Percentiles rank a stretch among this genome's conserved stretches.
These are phyloP conservation scores for Cenopis cana DNA, from an alignment of 2,888 invertebrate genomes.

Conservation along the genomic window DNA sequence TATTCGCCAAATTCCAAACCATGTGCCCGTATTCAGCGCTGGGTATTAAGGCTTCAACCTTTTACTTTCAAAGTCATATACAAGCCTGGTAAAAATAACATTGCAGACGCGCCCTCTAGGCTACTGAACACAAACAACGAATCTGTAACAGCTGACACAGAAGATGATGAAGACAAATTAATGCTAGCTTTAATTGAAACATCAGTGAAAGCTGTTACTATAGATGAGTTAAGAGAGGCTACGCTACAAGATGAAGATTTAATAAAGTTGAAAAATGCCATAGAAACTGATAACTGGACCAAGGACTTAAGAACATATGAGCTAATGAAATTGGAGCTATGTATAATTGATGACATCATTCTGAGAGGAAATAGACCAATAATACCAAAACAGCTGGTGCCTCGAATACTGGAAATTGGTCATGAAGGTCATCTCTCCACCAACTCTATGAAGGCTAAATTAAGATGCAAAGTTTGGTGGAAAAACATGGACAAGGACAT, in stretches of 20 bases:
- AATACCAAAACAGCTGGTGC: constrained; percentile 24
- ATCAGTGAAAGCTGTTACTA: constrained; percentile 10
- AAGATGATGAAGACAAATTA: constrained; percentile 18
- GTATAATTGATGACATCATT: constrained; percentile 19
- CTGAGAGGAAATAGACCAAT: constrained; percentile 37
- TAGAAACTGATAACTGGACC: constrained; percentile 32
- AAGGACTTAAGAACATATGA: constrained; percentile 37
- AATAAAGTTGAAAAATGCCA: constrained; percentile 9
- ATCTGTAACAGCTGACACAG: not conserved
- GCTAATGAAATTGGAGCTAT: constrained; percentile 34
- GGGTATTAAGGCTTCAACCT: constrained; percentile 37
- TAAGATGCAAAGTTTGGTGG: constrained; percentile 44
- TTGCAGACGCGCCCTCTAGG: constrained; percentile 34
- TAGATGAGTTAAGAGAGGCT: constrained; percentile 25
- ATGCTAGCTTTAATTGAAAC: constrained; percentile 1
- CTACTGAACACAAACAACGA: constrained; percentile 13
- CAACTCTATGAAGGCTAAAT: constrained; percentile 32
- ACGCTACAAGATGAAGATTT: constrained; percentile 23
- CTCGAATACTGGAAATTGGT: constrained; percentile 24
- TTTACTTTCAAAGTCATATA: constrained; percentile 38
- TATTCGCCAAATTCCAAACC: constrained; percentile 28
- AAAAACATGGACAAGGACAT: constrained; percentile 36
- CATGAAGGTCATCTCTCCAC: constrained; percentile 38
- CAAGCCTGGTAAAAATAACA: constrained; percentile 41
- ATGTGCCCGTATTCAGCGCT: constrained; percentile 33